Conservation (phyloP, 1,140 invertebrate genomes). For the Nephila pilipes region DNA sequence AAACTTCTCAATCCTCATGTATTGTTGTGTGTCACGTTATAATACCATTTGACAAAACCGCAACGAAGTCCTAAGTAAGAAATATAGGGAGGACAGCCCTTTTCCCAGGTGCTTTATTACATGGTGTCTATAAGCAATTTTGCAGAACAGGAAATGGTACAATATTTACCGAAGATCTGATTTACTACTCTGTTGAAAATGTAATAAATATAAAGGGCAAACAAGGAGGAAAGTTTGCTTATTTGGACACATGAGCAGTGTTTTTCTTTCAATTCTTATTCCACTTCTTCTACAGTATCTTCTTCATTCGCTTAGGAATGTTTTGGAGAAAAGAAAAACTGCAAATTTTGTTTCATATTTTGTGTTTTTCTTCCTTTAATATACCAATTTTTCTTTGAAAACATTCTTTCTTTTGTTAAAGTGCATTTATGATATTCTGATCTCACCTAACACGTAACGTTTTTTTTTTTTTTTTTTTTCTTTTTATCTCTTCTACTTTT, state of each 20-base stretch:
- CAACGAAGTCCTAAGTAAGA: constrained; percentile 54
- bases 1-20: constrained; percentile 48
- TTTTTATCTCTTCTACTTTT: no score
- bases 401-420: no score
- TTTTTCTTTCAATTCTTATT: not conserved
- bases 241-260: not conserved
- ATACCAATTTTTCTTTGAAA: no score
- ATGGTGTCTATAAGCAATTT: constrained; percentile 28
- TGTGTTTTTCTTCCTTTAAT: no score
- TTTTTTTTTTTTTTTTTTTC: no score
- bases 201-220: not conserved
- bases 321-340: no score
- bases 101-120: constrained; percentile 55
- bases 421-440: no score
- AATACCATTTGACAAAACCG: constrained; percentile 73
- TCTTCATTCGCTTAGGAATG: not conserved
- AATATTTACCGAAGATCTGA: constrained; percentile 39
- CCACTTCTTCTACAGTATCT: not conserved
- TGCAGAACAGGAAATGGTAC: constrained; percentile 32
- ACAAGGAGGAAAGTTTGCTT: not conserved
- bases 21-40: constrained; percentile 71
- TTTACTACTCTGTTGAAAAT: not conserved
- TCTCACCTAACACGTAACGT: no score
- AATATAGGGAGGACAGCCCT: not conserved
- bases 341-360: no score